Percentiles rank a stretch among this genome's conserved stretches.
Evolutionary conservation across 2,113 vertebrate genomes (phyloP).

Genomic region (Okapia johnstoni): DNA sequence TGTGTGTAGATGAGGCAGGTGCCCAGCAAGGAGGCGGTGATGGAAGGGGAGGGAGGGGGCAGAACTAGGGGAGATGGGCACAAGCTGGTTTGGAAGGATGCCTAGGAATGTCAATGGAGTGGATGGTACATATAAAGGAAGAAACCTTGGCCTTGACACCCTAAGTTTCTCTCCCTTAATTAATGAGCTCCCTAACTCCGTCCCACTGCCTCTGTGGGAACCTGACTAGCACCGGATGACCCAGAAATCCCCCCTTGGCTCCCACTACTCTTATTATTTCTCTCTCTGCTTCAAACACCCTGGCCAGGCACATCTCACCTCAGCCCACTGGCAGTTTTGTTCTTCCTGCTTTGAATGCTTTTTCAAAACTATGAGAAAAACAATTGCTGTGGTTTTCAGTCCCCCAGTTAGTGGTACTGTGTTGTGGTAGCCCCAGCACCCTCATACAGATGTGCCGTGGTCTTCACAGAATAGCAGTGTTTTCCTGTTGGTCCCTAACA

Average conservation of each 20-base stretch:
- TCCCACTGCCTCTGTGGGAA: neutral
- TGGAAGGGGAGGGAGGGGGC: fast-evolving
- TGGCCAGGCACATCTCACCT: neutral
- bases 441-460: too few relatives aligned
- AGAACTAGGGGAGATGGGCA: neutral
- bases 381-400: neutral
- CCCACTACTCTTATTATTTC: neutral
- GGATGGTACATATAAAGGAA: neutral
- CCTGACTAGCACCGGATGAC: neutral
- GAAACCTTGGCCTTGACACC: neutral
- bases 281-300: neutral
- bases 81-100: neutral
- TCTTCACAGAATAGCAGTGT: neutral
- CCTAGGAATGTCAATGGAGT: neutral
- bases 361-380: neutral
- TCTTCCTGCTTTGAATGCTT: neutral
- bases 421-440: neutral
- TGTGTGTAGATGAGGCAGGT: neutral
- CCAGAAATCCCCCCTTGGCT: neutral
- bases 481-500: neutral
- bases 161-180: neutral
- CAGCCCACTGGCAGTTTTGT: neutral
- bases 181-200: neutral
- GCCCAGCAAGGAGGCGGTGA: neutral
- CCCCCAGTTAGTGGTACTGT: neutral